A percentile compares a stretch with the other conserved stretches of the same genome.
Conservation (phyloP, 1,140 invertebrate species). For the Drosophila busckii region DNA sequence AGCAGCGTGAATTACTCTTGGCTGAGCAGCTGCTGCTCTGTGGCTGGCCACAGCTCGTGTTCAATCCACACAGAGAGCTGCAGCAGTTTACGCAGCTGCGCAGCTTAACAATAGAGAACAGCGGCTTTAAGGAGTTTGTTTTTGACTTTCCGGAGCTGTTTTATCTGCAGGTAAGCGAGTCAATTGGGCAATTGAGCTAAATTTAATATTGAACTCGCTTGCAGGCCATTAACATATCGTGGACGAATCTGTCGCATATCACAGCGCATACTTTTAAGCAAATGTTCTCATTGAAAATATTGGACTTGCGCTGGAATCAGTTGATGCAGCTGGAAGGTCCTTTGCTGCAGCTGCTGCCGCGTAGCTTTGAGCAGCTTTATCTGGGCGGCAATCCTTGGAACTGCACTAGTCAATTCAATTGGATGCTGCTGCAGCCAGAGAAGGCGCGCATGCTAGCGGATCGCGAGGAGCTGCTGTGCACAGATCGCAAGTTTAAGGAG, state of each 20-base stretch:
- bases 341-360: slow-evolving; percentile 68
- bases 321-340: slow-evolving; percentile 75
- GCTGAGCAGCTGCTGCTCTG: slow-evolving; percentile 55
- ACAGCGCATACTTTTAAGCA: slow-evolving; percentile 73
- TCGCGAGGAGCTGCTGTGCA: slow-evolving; percentile 80
- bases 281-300: slow-evolving; percentile 59
- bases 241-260: slow-evolving; percentile 77
- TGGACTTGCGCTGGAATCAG: slow-evolving; percentile 80
- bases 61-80: slow-evolving; percentile 61
- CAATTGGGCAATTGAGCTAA: neutral
- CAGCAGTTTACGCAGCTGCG: slow-evolving; percentile 65
- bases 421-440: slow-evolving; percentile 79
- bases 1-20: slow-evolving; percentile 5
- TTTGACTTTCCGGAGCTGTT: slow-evolving; percentile 75
- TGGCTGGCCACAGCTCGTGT: slow-evolving; percentile 64
- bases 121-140: slow-evolving; percentile 71
- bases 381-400: slow-evolving; percentile 82
- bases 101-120: slow-evolving; percentile 73
- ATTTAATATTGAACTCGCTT: slow-evolving; percentile 1
- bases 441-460: slow-evolving; percentile 79
- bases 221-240: slow-evolving; percentile 78
- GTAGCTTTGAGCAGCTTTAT: slow-evolving; percentile 75
- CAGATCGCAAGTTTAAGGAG: slow-evolving; percentile 79
- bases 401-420: slow-evolving; percentile 81
- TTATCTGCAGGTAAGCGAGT: slow-evolving; percentile 62